Evolutionary conservation across 2,797 vertebrate species (phyloP).

Genomic region (Okamejei kenojei): DNA sequence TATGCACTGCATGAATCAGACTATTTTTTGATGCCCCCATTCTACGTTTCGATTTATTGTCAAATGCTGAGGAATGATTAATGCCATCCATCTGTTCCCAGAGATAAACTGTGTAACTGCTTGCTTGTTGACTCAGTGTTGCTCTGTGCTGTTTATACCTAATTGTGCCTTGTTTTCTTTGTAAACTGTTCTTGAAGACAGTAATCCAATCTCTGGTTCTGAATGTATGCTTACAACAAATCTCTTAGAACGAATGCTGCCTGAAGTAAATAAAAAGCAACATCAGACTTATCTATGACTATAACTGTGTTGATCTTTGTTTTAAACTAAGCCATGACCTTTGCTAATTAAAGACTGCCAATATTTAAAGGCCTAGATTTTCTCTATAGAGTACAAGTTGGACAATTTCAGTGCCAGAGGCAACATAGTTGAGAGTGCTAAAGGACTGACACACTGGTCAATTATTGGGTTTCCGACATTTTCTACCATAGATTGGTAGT

Average conservation of each 20-base stretch:
- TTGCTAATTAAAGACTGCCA: slow-evolving; percentile 31
- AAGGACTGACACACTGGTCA: neutral
- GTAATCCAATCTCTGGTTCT: slow-evolving; percentile 11
- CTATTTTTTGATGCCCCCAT: neutral
- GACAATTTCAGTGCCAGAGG: slow-evolving; percentile 17
- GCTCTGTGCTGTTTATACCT: neutral
- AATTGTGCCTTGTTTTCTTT: neutral
- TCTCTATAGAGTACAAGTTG: neutral
- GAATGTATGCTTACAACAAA: neutral
- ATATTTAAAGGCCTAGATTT: neutral
- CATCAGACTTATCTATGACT: neutral
- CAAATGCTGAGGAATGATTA: neutral
- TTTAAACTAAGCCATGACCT: slow-evolving; percentile 5
- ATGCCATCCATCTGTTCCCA: neutral
- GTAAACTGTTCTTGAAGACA: slow-evolving; percentile 17
- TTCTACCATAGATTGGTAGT: neutral
- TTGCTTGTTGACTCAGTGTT: neutral
- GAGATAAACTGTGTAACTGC: neutral
- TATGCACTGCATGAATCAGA: neutral
- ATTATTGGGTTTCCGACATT: neutral
- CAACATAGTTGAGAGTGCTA: neutral
- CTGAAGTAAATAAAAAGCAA: slow-evolving; percentile 26
- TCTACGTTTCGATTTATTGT: neutral
- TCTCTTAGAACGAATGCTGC: neutral
- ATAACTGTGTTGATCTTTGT: slow-evolving; percentile 26